These are phyloP conservation scores for Scelioninae gen. 1 DNA, from an alignment of 2,888 invertebrate species.

Conservation along the genomic window DNA sequence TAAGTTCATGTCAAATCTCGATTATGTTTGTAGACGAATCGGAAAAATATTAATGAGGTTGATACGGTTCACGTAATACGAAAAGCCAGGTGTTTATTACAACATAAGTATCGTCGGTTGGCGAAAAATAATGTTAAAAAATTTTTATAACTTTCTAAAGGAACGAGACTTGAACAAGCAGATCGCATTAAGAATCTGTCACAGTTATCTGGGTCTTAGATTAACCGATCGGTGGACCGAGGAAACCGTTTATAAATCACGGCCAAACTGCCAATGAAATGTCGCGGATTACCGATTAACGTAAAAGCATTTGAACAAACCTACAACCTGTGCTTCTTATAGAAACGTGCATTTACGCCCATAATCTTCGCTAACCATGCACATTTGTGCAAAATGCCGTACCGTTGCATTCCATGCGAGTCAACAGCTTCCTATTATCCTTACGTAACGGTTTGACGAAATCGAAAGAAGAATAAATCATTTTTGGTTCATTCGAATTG, in stretches of 20 bases:
- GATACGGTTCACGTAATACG: constrained; percentile 13
- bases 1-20: not conserved
- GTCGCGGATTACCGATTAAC: constrained; percentile 25
- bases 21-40: constrained; percentile 12
- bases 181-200: constrained; percentile 60
- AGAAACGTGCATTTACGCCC: constrained; percentile 53
- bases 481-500: constrained; percentile 62
- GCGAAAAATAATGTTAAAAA: constrained; percentile 43
- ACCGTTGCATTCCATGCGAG: constrained; percentile 68
- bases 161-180: constrained; percentile 33
- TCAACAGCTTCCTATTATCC: constrained; percentile 69
- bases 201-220: constrained; percentile 40
- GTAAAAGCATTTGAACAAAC: constrained; percentile 14
- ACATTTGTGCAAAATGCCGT: constrained; percentile 61
- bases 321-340: constrained; percentile 16
- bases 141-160: constrained; percentile 57
- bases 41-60: constrained; percentile 17
- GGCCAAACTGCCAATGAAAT: constrained; percentile 44
- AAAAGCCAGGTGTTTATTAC: constrained; percentile 32
- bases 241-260: constrained; percentile 51
- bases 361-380: constrained; percentile 59
- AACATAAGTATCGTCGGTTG: constrained; percentile 7
- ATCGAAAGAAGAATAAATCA: constrained; percentile 66
- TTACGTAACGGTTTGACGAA: constrained; percentile 67
- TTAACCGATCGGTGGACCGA: constrained; percentile 22